Conservation (phyloP, 2,113 vertebrate species). For the Dasyurus viverrinus region DNA sequence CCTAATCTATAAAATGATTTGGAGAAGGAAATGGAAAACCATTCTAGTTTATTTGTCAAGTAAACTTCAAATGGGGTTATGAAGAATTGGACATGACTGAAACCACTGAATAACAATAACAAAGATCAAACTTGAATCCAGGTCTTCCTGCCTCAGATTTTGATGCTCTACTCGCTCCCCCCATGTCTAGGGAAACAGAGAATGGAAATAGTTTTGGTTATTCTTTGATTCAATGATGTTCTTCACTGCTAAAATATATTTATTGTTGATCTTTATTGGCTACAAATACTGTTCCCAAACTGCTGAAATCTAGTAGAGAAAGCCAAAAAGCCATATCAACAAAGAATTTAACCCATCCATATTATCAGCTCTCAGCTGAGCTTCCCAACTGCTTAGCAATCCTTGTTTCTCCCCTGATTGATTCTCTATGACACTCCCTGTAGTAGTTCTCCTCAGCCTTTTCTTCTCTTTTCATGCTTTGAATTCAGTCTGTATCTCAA, state of each 20-base stretch:
- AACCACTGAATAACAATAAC: not conserved
- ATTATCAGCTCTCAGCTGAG: not conserved
- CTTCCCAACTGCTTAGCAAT: not conserved
- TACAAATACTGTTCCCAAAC: not conserved
- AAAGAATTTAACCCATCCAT: not conserved
- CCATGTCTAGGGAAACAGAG: not conserved
- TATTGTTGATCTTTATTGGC: not conserved
- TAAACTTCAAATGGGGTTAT: not conserved
- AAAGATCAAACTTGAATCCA: not conserved
- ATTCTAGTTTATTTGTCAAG: not conserved
- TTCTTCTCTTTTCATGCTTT: not conserved
- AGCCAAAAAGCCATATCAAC: not conserved
- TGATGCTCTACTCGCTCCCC: not conserved
- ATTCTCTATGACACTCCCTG: not conserved
- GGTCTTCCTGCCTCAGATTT: not conserved
- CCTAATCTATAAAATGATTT: not conserved
- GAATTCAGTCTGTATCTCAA: not conserved
- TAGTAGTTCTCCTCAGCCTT: not conserved
- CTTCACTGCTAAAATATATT: not conserved
- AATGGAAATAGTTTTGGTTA: not conserved
- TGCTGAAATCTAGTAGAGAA: not conserved
- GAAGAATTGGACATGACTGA: not conserved
- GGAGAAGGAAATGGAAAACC: not conserved
- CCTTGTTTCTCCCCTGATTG: not conserved
- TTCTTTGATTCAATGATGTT: not conserved